Evolutionary conservation across 1,140 invertebrate species (phyloP).

Genomic region (Pseudomyrmex gracilis): DNA sequence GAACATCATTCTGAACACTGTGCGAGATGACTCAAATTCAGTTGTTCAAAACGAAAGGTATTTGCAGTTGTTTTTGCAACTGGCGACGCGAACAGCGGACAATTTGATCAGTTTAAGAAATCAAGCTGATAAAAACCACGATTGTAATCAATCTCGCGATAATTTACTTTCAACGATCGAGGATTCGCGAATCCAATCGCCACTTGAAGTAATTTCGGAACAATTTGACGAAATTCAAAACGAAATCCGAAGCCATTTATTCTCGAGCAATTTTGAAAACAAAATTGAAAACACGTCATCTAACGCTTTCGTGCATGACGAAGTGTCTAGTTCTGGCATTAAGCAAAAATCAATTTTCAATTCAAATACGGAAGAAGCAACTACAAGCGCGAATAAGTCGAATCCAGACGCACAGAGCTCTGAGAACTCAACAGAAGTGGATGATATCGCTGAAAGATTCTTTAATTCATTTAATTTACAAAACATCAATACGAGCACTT

Average conservation of each 20-base stretch:
- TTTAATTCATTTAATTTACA: too few species aligned
- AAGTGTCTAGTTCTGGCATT: neutral
- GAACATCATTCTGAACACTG: constrained; percentile 1
- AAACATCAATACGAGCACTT: too few species aligned
- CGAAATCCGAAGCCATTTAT: neutral
- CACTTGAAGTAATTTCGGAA: neutral
- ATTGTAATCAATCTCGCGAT: neutral
- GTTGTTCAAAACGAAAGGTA: constrained; percentile 10
- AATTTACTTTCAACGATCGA: constrained; percentile 12
- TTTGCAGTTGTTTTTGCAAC: constrained; percentile 32
- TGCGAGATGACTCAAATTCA: constrained; percentile 15
- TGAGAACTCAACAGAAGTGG: too few species aligned
- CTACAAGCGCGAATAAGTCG: neutral
- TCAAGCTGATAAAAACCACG: neutral
- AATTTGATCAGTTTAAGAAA: constrained; percentile 15
- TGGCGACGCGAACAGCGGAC: constrained; percentile 5
- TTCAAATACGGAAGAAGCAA: neutral
- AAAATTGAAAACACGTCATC: neutral
- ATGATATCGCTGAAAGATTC: too few species aligned
- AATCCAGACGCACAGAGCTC: too few species aligned
- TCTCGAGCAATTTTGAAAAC: neutral
- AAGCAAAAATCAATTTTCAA: neutral
- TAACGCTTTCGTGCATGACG: neutral
- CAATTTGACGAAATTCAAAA: neutral
- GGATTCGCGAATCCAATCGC: neutral